These are phyloP conservation scores for Trematocara variabile DNA, from an alignment of 2,113 vertebrate genomes.

Conservation along the genomic window DNA sequence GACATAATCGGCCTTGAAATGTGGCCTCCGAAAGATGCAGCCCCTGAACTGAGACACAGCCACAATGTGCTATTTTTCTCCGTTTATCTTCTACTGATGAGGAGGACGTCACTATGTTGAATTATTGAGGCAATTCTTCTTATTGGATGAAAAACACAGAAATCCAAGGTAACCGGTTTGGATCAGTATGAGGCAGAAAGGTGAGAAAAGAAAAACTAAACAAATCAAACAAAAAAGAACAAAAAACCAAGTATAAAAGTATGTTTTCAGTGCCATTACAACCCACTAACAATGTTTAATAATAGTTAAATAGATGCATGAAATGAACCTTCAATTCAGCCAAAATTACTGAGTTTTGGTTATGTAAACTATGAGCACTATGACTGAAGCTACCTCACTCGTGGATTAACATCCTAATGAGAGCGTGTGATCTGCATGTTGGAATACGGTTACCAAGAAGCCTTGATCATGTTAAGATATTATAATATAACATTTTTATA, in stretches of 20 bases:
- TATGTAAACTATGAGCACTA: accelerated
- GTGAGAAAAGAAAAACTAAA: neutral
- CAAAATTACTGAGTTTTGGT: neutral
- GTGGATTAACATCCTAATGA: neutral
- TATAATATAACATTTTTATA: neutral
- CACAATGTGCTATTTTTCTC: neutral
- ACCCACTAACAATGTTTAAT: neutral
- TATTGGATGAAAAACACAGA: neutral
- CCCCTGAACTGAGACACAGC: neutral
- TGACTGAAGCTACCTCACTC: neutral
- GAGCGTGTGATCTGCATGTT: neutral
- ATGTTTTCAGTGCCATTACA: neutral
- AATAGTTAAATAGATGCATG: neutral
- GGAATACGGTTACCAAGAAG: neutral
- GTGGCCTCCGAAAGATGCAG: neutral
- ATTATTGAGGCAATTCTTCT: neutral
- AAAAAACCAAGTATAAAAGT: neutral
- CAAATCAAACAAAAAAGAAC: neutral
- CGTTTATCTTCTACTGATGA: neutral
- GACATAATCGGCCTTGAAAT: neutral
- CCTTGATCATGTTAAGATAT: neutral
- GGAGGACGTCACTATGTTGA: neutral
- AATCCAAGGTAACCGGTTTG: neutral
- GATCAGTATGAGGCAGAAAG: neutral
- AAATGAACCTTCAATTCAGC: neutral